These are phyloP conservation scores for Glyptemys insculpta DNA, from an alignment of 2,797 vertebrate species.

Conservation along the genomic window DNA sequence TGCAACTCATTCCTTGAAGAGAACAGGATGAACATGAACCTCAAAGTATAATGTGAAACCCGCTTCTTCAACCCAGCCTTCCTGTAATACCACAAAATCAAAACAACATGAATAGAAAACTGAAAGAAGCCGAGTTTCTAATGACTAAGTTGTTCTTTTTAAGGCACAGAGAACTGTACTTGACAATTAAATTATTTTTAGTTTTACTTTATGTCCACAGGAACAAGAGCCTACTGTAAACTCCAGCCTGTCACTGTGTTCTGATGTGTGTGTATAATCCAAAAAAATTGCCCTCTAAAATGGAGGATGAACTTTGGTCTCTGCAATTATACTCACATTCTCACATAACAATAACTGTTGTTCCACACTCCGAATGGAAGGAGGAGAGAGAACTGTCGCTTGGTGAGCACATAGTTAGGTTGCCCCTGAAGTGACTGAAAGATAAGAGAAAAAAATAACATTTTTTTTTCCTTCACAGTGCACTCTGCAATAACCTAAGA, in stretches of 20 bases:
- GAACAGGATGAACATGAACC: fast-evolving
- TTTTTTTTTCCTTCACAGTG: no score
- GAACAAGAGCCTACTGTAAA: not conserved
- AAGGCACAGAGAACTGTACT: not conserved
- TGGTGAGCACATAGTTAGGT: fast-evolving
- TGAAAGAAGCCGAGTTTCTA: not conserved
- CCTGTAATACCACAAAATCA: not conserved
- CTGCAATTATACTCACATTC: not conserved
- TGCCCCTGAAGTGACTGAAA: not conserved
- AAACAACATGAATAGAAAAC: not conserved
- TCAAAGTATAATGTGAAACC: not conserved
- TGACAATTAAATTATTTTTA: not conserved
- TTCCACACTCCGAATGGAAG: not conserved
- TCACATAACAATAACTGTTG: not conserved
- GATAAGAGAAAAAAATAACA: not conserved
- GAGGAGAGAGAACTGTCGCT: not conserved
- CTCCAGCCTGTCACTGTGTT: not conserved
- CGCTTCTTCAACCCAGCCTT: not conserved
- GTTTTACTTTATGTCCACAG: not conserved
- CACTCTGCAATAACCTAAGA: not conserved
- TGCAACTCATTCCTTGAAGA: not conserved
- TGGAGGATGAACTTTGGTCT: not conserved
- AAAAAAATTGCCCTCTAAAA: not conserved
- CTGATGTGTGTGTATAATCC: not conserved
- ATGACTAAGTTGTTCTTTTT: not conserved